Base-by-base conservation (phyloP, 2,888 invertebrate genomes). In the Synergus laeviventris region DNA sequence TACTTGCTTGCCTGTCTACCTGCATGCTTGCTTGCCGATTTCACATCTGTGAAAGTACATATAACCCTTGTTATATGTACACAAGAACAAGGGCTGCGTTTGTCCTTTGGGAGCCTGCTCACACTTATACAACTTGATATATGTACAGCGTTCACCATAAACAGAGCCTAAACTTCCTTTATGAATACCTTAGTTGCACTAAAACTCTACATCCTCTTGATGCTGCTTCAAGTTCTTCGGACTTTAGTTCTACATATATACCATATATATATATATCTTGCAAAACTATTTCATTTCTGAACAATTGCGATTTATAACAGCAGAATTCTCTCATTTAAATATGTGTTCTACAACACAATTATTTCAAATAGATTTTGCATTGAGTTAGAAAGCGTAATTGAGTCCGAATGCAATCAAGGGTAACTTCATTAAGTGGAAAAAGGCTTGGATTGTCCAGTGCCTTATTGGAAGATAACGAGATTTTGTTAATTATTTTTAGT, bases 51-150 rank as follows among this genome's bases (percentile, higher is more conserved):
- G 80, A 80, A 83, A 81, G 84, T 84, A 81, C 82, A 84, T 84
- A 81, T 82, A 84, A 80, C 83, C 79, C 80, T 80, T 87, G 85
- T 85, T 85, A 85, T 86, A 86, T 86, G 84, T 84, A 79, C 83
- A 84, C 84, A 82, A 84, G 80, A 85, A 87, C 82, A 81, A 78
- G 83, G 81, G 78, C 81, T 82, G 77, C 77, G 79, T 83, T 81
- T 80, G 83, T 81, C 82, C 82, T 81, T 60, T 81, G 82, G 78
- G 79, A 74, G 77, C 78, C 74, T 81, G 79, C 80, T 80, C 36
- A 70, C 49, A 70, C 45, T 31, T 36, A 31, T 31, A 70, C 45
- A 70, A 18, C 18, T 18, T 54, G 54, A 54, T 54, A 11, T 54
- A 18, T 54, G 5, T 2, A 54, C n/a, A 18, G 1, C 3, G 18